Evolutionary conservation across 1,140 invertebrate genomes (phyloP), one percentile per base, ranked within the genome.

Genomic region (Leptonema lineaticorne): DNA sequence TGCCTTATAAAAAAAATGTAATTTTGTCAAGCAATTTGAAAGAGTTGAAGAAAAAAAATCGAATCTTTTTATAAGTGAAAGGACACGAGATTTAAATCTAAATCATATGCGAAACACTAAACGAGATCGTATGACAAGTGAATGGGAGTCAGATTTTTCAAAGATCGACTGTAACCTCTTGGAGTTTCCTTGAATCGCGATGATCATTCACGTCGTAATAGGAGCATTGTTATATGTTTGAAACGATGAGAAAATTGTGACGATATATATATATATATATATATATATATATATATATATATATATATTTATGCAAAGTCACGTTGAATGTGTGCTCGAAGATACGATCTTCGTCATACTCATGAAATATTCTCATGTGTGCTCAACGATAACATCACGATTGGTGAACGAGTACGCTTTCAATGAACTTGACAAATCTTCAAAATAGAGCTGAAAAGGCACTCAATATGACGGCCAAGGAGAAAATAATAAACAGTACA

Each of bases 141-240:
- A 53, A 53, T 53, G 50, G 50, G 1, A 53, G 50, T 11, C 1
- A 9, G 24, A 2, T 24, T 50, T 50, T 22, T 50, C 18, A 50
- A 50, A 6, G 2, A 16, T 41, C 37, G 37, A 16, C 37, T 14
- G 27, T 26, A 26, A 53, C 8, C 50, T 53, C 2, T n/a, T 22
- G 50, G 50, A 53, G 27, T 53, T 53, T 26, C 50, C 9, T 24
- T 18, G 24, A n/a, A 18, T 41, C 27, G 14, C 50, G 9, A 53
- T 26, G 50, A 24, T 6, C 22, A 48, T 48, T 48, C 46, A 48
- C 22, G n/a, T 8, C 22, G 50, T 53, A 53, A 53, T 53, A 24
- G 50, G 20, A 53, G n/a, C 50, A 8, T 53, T 26, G 24, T 24
- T 53, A 20, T 53, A 53, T 53, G 24, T 53, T n/a, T n/a, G n/a